Evolutionary conservation across 2,113 vertebrate species (phyloP).

Genomic region (Jacana jacana): DNA sequence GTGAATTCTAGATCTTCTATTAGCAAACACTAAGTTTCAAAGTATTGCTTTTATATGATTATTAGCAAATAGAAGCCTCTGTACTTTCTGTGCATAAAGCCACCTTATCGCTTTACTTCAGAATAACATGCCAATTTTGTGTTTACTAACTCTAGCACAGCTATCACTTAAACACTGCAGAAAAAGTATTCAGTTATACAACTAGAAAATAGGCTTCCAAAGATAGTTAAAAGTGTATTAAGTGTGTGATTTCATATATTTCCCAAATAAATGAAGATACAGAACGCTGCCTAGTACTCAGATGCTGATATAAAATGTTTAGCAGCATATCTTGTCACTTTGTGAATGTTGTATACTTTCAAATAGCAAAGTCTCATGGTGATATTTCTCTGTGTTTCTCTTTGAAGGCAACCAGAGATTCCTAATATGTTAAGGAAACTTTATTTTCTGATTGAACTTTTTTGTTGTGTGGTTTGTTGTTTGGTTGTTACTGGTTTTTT

Average conservation of each 20-base stretch:
- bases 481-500: no score
- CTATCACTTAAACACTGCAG: slow-evolving; percentile 72
- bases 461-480: not conserved
- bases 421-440: slow-evolving; percentile 18
- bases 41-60: slow-evolving; percentile 73
- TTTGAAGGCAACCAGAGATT: slow-evolving; percentile 45
- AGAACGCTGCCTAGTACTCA: slow-evolving; percentile 60
- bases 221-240: slow-evolving; percentile 70
- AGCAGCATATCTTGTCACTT: slow-evolving; percentile 52
- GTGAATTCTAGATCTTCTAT: slow-evolving; percentile 70
- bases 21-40: slow-evolving; percentile 90
- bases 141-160: slow-evolving; percentile 73
- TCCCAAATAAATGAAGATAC: slow-evolving; percentile 60
- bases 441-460: slow-evolving; percentile 17
- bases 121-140: slow-evolving; percentile 71
- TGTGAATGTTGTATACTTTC: not conserved
- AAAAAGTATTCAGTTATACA: slow-evolving; percentile 64
- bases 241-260: slow-evolving; percentile 62
- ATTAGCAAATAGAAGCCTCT: slow-evolving; percentile 71
- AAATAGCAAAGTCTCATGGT: not conserved
- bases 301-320: slow-evolving; percentile 42
- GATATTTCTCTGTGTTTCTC: slow-evolving; percentile 27
- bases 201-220: slow-evolving; percentile 70
- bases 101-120: slow-evolving; percentile 78
- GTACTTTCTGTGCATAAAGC: slow-evolving; percentile 72